Evolutionary conservation across 2,797 vertebrate species (phyloP).

Genomic region (Avahi laniger): DNA sequence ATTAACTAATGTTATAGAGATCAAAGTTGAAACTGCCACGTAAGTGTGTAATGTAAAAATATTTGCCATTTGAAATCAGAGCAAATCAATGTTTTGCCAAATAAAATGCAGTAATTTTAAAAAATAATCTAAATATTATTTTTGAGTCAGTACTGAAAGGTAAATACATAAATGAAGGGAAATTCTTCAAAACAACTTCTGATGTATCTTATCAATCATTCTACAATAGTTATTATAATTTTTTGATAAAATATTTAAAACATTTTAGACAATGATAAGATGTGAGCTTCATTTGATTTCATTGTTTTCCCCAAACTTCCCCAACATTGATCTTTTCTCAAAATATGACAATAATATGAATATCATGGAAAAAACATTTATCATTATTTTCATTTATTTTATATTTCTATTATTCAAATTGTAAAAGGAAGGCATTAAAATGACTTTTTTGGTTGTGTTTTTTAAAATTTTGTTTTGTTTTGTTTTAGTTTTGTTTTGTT

Average conservation of each 20-base stretch:
- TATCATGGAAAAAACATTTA: neutral
- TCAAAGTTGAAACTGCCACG: neutral
- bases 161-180: neutral
- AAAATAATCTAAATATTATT: neutral
- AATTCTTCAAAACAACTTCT: neutral
- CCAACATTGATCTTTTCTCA: neutral
- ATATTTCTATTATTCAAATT: neutral
- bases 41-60: neutral
- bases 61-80: neutral
- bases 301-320: neutral
- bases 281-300: neutral
- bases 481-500: no score
- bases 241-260: conserved; percentile 5
- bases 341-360: neutral
- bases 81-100: neutral
- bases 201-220: neutral
- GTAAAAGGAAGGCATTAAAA: neutral
- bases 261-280: neutral
- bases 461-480: neutral
- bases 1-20: neutral
- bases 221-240: neutral
- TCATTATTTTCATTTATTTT: neutral
- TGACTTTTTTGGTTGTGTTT: neutral
- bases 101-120: neutral
- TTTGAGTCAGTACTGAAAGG: neutral